phyloP scores from a whole-genome alignment of 1,140 invertebrate species.

The Goniozus legneri region DNA sequence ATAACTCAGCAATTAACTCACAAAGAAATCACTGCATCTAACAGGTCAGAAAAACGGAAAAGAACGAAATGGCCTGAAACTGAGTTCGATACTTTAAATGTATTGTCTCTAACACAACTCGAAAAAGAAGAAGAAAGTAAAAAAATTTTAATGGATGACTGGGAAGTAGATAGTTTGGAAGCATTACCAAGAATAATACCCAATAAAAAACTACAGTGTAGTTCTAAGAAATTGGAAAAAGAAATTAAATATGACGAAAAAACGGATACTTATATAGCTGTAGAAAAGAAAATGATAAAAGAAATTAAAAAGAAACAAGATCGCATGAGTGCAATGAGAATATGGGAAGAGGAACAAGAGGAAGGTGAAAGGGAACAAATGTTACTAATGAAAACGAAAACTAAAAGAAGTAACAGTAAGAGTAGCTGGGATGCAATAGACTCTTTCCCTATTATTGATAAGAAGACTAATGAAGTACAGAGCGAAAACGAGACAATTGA shows the following conservation, averaged over 20 bases:
- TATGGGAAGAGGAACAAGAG: constrained; percentile 52
- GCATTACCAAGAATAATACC: constrained; percentile 24
- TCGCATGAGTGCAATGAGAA: constrained; percentile 37
- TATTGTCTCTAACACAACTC: constrained; percentile 43
- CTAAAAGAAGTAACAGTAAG: constrained; percentile 17
- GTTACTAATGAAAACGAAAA: constrained; percentile 27
- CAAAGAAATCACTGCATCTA: constrained; percentile 19
- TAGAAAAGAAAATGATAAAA: constrained; percentile 35
- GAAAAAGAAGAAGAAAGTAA: constrained; percentile 34
- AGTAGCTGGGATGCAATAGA: too few species aligned
- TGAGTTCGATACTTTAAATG: constrained; percentile 43
- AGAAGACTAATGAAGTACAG: not conserved
- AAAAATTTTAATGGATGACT: constrained; percentile 42
- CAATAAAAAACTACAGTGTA: constrained; percentile 13
- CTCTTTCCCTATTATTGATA: not conserved
- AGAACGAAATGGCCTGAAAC: constrained; percentile 34
- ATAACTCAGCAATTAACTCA: constrained; percentile 20
- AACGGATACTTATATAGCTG: constrained; percentile 46
- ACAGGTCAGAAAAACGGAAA: constrained; percentile 19
- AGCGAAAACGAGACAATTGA: too few species aligned
- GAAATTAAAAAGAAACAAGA: constrained; percentile 40
- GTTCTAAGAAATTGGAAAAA: constrained; percentile 35
- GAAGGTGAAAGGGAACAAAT: constrained; percentile 44
- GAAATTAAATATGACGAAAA: constrained; percentile 43
- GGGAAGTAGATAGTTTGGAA: constrained; percentile 51